phyloP scores from a whole-genome alignment of 2,888 invertebrate species.

The Venustoraphidia nigricollis region DNA sequence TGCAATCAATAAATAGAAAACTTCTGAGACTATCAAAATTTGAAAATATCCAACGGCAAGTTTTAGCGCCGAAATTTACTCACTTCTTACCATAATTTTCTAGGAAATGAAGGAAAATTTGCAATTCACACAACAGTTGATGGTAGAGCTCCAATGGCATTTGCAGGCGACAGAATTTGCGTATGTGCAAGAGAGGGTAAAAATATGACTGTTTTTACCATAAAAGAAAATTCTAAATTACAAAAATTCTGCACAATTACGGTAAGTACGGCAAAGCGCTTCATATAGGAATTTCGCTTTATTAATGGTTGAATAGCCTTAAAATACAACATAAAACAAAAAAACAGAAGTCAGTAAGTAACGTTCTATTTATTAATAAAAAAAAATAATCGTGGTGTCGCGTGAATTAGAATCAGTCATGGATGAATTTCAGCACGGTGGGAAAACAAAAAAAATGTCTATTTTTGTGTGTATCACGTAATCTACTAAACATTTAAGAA shows the following conservation, averaged over 20 bases:
- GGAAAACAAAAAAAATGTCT: too few species aligned
- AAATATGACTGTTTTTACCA: slow-evolving; percentile 36
- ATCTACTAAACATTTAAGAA: too few species aligned
- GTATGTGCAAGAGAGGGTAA: slow-evolving; percentile 37
- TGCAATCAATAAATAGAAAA: too few species aligned
- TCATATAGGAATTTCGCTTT: too few species aligned
- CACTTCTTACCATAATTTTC: slow-evolving; percentile 1
- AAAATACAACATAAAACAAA: too few species aligned
- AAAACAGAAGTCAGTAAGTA: too few species aligned
- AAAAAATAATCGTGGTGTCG: too few species aligned
- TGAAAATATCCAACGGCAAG: slow-evolving; percentile 5
- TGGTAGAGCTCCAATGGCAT: slow-evolving; percentile 37
- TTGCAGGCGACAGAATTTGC: slow-evolving; percentile 30
- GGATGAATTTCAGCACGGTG: too few species aligned
- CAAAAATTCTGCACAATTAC: slow-evolving; percentile 35
- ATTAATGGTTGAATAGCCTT: too few species aligned
- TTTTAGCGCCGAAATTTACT: not conserved
- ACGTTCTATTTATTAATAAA: too few species aligned
- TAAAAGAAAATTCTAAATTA: slow-evolving; percentile 30
- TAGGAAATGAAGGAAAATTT: slow-evolving; percentile 23
- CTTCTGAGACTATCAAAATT: not conserved
- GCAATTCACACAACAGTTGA: slow-evolving; percentile 35
- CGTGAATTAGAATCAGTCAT: too few species aligned
- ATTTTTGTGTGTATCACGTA: too few species aligned
- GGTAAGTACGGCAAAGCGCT: slow-evolving; percentile 21